Base-by-base conservation (phyloP, 2,113 vertebrate species). In the Syngnathus scovelli region DNA sequence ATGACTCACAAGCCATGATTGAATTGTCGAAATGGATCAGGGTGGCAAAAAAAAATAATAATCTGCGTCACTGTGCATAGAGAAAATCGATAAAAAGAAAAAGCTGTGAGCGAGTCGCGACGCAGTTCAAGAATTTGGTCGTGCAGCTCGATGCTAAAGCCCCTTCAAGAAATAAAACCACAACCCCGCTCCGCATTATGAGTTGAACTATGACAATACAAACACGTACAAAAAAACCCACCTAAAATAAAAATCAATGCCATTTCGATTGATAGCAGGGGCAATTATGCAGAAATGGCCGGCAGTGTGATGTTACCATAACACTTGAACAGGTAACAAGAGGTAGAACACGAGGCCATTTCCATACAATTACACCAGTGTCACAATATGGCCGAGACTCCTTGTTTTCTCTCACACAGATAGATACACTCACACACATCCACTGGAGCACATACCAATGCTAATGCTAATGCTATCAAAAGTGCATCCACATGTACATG, bases 281-380 rank as follows among this genome's bases (percentile, higher is more conserved):
- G 87, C 84, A 91, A 92, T 90, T 91, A 88, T 90, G 85, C 82
- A 81, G 89, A 92, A 92, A 92, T 92, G 89, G 88, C 91, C 88
- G 74, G 82, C 68, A 80, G 84, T 90, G 87, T 87, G 84, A 92
- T 90, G 91, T 92, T 90, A 91, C 91, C 91, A 90, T 91, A 75
- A 89, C 78, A 87, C 83, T 85, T 87, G 27, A 86, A 91, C 91
- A 91, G 91, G 91, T 91, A 92, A 92, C 91, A 90, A 80, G 91
- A 92, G 91, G 91, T 92, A 92, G 90, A 85, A 88, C 90, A 89
- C 87, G 77, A 78, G 67, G 87, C 87, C 91, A 92, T 89, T 91
- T 91, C 88, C 76, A 88, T 76, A 89, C 89, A 92, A 91, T 89
- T 90, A 89, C 88, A 74, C 82, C 72, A 71, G 74, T 73, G 79